These are phyloP conservation scores for Apodemus speciosus DNA, from an alignment of 2,113 vertebrate species.

Conservation along the genomic window DNA sequence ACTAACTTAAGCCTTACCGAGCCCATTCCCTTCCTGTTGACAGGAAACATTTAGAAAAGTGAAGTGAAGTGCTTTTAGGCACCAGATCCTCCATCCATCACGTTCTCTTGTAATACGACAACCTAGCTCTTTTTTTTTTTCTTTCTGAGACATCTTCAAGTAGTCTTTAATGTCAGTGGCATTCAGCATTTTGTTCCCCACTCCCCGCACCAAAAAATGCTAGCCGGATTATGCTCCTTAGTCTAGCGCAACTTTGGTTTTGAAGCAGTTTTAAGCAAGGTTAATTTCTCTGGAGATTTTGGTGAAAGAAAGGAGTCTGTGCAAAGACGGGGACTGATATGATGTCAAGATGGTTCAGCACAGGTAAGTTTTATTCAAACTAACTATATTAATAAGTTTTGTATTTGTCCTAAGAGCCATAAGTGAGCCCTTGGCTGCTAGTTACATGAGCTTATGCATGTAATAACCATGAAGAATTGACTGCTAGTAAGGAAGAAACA, in stretches of 20 bases:
- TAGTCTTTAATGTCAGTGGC: neutral
- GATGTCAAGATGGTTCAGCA: neutral
- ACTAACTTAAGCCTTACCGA: slow-evolving; percentile 71
- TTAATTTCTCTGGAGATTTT: neutral
- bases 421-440: neutral
- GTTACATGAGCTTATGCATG: neutral
- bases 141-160: neutral
- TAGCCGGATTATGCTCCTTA: no score
- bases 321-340: neutral
- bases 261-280: neutral
- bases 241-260: slow-evolving; percentile 5
- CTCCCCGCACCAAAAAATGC: neutral
- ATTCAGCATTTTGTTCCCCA: neutral
- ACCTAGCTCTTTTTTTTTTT: neutral
- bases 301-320: neutral
- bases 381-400: neutral
- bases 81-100: slow-evolving; percentile 23
- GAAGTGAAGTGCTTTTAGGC: slow-evolving; percentile 62
- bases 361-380: neutral
- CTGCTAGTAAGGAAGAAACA: neutral
- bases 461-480: neutral
- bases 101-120: slow-evolving; percentile 20
- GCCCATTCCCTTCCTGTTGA: slow-evolving; percentile 55
- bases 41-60: slow-evolving; percentile 67
- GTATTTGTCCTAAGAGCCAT: neutral